Evolutionary conservation across 2,113 vertebrate species (phyloP), one percentile per base, ranked within the genome.

Genomic region (Acanthochromis polyacanthus): DNA sequence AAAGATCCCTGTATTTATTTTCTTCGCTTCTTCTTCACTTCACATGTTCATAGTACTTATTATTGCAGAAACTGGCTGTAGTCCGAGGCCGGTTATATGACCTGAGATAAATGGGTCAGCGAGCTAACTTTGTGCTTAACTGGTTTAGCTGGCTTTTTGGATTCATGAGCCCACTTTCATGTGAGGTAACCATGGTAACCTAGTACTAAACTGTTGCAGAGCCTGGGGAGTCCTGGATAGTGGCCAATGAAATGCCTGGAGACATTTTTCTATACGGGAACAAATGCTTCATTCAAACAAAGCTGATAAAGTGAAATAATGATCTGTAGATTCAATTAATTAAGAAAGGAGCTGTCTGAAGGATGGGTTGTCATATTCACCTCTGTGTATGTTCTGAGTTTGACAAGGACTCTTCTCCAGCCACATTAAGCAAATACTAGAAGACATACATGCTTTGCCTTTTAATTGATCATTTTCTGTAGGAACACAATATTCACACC

Each of bases 171-270:
- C 52, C 15, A 9, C n/a, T 56, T 38, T 55, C 14, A 70, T 63
- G n/a, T 59, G 45, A 43, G 16, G 63, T 84, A 78, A 75, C 70
- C 59, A 82, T 62, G 32, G 74, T 32, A 55, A 81, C 76, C 15
- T 20, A 25, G 56, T 57, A 38, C 22, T 55, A 3, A 75, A 83
- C 65, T 5, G 23, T 11, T 43, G 9, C 16, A 20, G 12, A 56
- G 51, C 36, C 40, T 50, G 25, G 56, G 1, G 19, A 56, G 22
- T 50, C 19, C 60, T 72, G 66, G 48, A 70, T 56, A 1, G 32
- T 6, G 6, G 36, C 58, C 75, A 79, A 8, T 22, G 0, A 12
- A 43, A 63, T 20, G 56, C 61, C 62, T 62, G 19, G 4, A 59
- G 53, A 62, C 17, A 28, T 74, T 0, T 75, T 71, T 20, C 10